Conservation (phyloP, 2,797 vertebrate species). For the Eptatretus atami region DNA sequence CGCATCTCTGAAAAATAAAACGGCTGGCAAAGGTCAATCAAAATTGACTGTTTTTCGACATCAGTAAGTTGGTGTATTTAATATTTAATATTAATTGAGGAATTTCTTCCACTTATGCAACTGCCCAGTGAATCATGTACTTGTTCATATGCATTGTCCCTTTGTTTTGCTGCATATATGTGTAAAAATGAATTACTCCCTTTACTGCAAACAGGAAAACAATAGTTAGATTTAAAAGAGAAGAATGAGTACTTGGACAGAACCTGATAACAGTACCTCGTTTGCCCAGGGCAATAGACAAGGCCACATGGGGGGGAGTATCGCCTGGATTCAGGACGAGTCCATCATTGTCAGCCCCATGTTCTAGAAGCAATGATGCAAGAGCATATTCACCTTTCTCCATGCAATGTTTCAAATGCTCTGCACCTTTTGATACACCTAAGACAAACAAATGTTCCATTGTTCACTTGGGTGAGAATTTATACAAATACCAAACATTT, state of each 20-base stretch:
- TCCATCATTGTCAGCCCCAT: constrained; percentile 15
- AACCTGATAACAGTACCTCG: constrained; percentile 14
- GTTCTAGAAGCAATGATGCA: constrained; percentile 17
- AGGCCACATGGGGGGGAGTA: constrained; percentile 22
- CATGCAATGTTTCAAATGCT: constrained; percentile 14
- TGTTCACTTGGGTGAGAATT: too few species aligned
- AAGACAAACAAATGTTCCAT: too few species aligned
- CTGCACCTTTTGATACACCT: too few species aligned
- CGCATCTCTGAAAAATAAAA: too few species aligned
- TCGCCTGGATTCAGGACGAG: constrained; percentile 17
- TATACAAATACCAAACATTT: too few species aligned
- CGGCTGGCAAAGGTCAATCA: too few species aligned
- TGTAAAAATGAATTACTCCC: too few species aligned
- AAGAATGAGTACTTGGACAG: constrained; percentile 1
- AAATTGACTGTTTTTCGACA: too few species aligned
- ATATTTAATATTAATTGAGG: background rate
- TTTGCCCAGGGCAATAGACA: constrained; percentile 18
- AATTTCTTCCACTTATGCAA: background rate
- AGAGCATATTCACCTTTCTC: constrained; percentile 15
- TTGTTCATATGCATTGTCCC: too few species aligned
- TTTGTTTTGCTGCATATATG: too few species aligned
- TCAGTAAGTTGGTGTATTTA: too few species aligned
- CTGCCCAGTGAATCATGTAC: background rate
- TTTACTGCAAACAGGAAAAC: background rate
- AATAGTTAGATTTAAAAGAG: background rate